Conservation (phyloP, 2,888 invertebrate species). For the Encarsia formosa region DNA sequence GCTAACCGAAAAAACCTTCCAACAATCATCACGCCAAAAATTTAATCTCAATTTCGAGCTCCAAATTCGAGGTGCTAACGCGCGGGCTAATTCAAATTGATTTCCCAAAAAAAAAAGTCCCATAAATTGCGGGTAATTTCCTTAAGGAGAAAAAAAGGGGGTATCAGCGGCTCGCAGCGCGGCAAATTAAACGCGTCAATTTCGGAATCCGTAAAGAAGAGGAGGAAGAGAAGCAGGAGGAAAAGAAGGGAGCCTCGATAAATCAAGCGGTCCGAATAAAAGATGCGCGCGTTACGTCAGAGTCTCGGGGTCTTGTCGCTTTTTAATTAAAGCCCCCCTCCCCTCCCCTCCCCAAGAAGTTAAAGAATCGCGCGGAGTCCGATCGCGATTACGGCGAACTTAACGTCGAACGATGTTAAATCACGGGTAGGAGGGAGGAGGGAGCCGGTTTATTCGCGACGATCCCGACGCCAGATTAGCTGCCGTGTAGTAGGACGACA, state of each 20-base stretch:
- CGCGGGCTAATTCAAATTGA: constrained; percentile 17
- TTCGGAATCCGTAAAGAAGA: not conserved
- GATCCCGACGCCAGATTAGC: constrained; percentile 24
- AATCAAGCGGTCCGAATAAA: constrained; percentile 17
- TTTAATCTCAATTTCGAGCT: too few relatives aligned
- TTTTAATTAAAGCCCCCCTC: too few relatives aligned
- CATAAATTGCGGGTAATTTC: too few relatives aligned
- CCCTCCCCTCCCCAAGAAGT: too few relatives aligned
- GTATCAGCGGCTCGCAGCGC: not conserved
- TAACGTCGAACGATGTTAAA: constrained; percentile 27
- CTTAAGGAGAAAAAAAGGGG: not conserved
- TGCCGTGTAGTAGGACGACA: not conserved
- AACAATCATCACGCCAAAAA: too few relatives aligned
- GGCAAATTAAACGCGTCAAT: constrained; percentile 16
- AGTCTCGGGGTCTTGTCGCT: constrained; percentile 21
- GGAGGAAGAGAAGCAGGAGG: not conserved
- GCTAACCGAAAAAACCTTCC: too few relatives aligned
- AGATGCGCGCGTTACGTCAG: constrained; percentile 19
- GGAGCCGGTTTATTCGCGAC: too few relatives aligned
- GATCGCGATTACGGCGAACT: constrained; percentile 27
- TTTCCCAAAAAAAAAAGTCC: too few relatives aligned
- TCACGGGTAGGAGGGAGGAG: constrained; percentile 24
- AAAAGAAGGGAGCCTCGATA: constrained; percentile 9
- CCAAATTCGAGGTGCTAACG: too few relatives aligned
- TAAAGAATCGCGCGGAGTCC: constrained; percentile 19